A percentile compares a stretch with the other conserved stretches of the same genome.
These are phyloP conservation scores for Cacatua alba DNA, from an alignment of 2,113 vertebrate species.

Conservation along the genomic window DNA sequence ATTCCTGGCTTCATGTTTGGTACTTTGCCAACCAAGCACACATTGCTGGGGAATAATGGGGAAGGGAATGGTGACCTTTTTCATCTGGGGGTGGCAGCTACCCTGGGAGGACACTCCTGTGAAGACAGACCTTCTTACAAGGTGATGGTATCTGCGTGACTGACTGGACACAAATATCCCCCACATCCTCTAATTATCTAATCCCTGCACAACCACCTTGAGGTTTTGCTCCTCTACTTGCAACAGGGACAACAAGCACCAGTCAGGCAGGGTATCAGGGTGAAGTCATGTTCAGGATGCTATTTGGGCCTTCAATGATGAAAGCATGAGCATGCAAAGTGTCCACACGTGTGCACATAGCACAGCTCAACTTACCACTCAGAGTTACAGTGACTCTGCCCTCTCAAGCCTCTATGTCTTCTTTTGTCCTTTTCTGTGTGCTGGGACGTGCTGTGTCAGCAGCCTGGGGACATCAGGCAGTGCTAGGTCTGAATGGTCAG, in stretches of 20 bases:
- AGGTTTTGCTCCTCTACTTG: background rate
- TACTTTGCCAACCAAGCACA: background rate
- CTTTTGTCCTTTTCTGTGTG: background rate
- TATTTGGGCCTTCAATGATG: background rate
- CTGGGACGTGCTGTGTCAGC: background rate
- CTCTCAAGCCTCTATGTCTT: background rate
- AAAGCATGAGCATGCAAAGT: background rate
- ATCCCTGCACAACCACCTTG: background rate
- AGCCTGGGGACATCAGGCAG: background rate
- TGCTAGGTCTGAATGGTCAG: background rate
- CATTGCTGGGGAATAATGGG: background rate
- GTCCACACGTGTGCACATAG: accelerated
- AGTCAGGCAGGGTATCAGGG: background rate
- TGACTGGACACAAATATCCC: background rate
- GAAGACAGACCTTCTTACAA: background rate
- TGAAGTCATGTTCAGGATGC: no score
- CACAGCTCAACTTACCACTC: background rate
- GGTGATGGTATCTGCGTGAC: background rate
- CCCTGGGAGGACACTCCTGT: background rate
- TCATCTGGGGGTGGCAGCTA: background rate
- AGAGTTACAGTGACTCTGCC: background rate
- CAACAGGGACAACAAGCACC: background rate
- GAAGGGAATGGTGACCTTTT: background rate
- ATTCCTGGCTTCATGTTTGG: background rate
- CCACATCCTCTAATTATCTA: background rate